A percentile compares a stretch with the other conserved stretches of the same genome.
Evolutionary conservation across 2,797 vertebrate species (phyloP).

Genomic region (Somateria mollissima): DNA sequence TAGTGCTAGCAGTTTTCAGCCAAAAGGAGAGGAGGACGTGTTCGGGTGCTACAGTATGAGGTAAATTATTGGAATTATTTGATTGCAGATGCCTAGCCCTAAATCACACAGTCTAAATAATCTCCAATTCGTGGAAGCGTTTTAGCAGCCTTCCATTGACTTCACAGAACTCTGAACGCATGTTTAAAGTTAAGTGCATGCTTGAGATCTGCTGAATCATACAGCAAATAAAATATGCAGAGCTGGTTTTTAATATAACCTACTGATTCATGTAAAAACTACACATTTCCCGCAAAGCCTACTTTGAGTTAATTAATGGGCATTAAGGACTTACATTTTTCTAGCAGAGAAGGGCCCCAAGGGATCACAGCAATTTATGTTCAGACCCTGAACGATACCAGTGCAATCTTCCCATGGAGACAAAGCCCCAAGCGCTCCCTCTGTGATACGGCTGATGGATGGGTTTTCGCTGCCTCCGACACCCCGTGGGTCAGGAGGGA

Average conservation of each 20-base stretch:
- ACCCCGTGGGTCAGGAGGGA: neutral
- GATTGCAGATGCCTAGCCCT: neutral
- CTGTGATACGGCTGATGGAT: constrained; percentile 2
- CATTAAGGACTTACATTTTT: constrained; percentile 57
- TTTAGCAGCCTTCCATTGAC: constrained; percentile 4
- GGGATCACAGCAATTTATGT: constrained; percentile 52
- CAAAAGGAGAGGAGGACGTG: neutral
- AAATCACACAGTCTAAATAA: constrained; percentile 3
- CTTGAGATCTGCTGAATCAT: constrained; percentile 64
- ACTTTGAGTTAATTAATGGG: constrained; percentile 56
- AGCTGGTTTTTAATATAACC: constrained; percentile 53
- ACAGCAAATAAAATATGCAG: constrained; percentile 59
- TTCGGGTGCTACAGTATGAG: neutral
- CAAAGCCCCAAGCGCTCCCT: constrained; percentile 18
- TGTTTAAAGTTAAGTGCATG: constrained; percentile 25
- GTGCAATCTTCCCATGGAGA: constrained; percentile 32
- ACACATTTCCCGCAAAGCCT: constrained; percentile 44
- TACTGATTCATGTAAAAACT: constrained; percentile 62
- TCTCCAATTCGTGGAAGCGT: neutral
- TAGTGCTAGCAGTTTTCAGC: neutral
- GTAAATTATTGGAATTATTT: neutral
- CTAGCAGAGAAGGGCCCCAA: constrained; percentile 13
- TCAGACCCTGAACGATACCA: constrained; percentile 20
- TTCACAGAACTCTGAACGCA: neutral
- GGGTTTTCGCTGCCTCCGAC: constrained; percentile 6